Evolutionary conservation across 2,797 vertebrate genomes (phyloP).

Genomic region (Leucoraja ocellata): DNA sequence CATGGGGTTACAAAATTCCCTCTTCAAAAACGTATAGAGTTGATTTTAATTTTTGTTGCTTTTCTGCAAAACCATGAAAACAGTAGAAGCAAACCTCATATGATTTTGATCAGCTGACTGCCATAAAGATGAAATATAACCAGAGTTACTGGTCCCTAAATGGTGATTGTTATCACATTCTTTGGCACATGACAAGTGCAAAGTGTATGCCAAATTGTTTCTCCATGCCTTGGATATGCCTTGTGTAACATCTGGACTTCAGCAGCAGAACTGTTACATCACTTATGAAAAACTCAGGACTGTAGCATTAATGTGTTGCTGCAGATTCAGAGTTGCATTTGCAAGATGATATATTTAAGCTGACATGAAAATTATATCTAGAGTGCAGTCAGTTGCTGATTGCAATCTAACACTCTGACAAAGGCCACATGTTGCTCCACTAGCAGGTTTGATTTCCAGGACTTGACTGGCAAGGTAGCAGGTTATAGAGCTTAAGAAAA

Average conservation of each 20-base stretch:
- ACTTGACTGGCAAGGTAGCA: neutral
- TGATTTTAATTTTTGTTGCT: neutral
- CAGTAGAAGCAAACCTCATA: neutral
- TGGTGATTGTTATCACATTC: neutral
- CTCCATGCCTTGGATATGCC: neutral
- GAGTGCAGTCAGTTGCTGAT: neutral
- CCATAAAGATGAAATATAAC: neutral
- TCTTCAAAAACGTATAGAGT: neutral
- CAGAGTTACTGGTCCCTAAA: slow-evolving; percentile 7
- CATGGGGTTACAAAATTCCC: neutral
- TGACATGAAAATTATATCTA: neutral
- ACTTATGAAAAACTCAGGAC: neutral
- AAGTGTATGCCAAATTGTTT: slow-evolving; percentile 15
- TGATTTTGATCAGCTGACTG: neutral
- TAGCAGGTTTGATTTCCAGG: neutral
- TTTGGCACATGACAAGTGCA: neutral
- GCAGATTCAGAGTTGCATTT: neutral
- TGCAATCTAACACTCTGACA: neutral
- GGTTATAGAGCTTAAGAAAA: neutral
- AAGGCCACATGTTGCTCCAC: neutral
- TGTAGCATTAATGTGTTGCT: neutral
- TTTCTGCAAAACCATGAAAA: neutral
- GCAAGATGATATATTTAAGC: neutral
- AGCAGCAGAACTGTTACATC: neutral
- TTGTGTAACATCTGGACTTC: neutral